phyloP scores from a whole-genome alignment of 2,888 invertebrate genomes.

The Pyrochroa serraticornis region DNA sequence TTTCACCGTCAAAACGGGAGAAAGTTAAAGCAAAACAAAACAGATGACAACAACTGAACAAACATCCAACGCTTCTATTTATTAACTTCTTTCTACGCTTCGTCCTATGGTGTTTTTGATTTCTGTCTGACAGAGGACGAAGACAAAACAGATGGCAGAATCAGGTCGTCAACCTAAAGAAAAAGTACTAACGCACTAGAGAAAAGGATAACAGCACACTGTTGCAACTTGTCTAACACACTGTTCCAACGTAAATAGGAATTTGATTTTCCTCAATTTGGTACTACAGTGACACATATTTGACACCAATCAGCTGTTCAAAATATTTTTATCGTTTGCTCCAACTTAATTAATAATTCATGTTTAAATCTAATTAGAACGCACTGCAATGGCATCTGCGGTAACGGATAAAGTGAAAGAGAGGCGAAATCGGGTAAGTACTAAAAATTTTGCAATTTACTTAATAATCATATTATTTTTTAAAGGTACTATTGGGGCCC shows the following conservation, averaged over 20 bases:
- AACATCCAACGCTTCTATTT: no score
- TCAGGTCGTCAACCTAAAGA: no score
- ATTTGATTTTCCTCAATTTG: no score
- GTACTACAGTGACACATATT: neutral
- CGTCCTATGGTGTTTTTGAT: no score
- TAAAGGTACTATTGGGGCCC: constrained; percentile 78
- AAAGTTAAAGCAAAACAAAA: neutral
- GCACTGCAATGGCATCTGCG: constrained; percentile 51
- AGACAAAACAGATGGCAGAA: no score
- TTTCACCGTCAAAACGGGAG: constrained; percentile 39
- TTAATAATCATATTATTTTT: constrained; percentile 7
- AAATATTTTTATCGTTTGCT: constrained; percentile 27
- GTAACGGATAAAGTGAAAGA: constrained; percentile 55
- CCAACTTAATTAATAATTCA: constrained; percentile 2
- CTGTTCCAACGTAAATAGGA: no score
- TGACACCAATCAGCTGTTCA: constrained; percentile 17
- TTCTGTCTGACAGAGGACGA: no score
- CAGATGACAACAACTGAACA: no score
- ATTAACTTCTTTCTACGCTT: no score
- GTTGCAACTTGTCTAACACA: no score
- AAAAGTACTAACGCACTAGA: no score
- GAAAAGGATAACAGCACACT: no score
- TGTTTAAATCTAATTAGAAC: neutral
- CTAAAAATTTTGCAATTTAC: neutral
- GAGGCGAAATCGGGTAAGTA: constrained; percentile 51